Percentiles rank a stretch among this genome's conserved stretches.
phyloP scores from a whole-genome alignment of 1,140 invertebrate genomes.

The Neotoxoptera formosana region DNA sequence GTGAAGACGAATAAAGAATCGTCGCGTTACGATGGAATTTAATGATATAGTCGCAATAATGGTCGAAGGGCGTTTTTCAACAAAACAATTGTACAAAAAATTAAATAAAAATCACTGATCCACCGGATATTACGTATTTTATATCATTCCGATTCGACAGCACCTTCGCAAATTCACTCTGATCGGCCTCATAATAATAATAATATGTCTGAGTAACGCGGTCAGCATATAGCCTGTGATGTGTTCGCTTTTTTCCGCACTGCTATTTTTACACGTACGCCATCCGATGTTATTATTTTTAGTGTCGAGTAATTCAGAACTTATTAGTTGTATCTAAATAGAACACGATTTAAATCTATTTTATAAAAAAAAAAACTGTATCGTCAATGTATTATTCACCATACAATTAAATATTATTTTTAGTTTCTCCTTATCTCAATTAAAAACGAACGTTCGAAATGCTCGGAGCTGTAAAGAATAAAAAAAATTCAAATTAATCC shows the following conservation, averaged over 20 bases:
- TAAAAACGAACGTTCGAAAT: neutral
- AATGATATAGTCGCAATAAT: neutral
- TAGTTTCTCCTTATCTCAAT: neutral
- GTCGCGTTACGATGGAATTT: neutral
- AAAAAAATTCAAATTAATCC: neutral
- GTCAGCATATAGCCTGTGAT: neutral
- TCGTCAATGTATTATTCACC: conserved; percentile 5
- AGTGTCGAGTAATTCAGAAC: neutral
- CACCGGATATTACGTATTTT: no score
- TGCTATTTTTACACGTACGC: conserved; percentile 19
- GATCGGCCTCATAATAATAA: neutral
- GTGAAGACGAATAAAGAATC: neutral
- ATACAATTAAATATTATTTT: neutral
- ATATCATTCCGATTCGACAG: neutral
- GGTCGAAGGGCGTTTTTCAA: neutral
- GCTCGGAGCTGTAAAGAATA: neutral
- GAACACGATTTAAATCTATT: neutral
- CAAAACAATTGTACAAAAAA: neutral
- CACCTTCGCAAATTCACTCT: neutral
- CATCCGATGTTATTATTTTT: conserved; percentile 25
- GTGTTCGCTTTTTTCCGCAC: neutral
- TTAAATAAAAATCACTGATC: neutral
- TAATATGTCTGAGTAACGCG: neutral
- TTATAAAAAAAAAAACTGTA: neutral
- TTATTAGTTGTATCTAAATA: neutral